These are phyloP conservation scores for Propsilocerus akamusi DNA, from an alignment of 1,140 invertebrate genomes.

Conservation along the genomic window DNA sequence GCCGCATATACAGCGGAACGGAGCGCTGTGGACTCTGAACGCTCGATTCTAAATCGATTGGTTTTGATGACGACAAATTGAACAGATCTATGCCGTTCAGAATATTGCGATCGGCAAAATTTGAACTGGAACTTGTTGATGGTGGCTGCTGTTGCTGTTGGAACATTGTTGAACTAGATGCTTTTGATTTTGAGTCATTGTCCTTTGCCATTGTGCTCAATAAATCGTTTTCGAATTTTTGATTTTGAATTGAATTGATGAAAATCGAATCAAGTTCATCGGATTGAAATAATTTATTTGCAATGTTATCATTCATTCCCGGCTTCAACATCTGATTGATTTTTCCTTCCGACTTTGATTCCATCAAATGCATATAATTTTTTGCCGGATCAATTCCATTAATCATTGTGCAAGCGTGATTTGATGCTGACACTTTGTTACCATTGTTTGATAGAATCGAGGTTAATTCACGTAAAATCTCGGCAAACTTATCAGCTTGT, in stretches of 20 bases:
- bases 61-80: neutral
- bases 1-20: neutral
- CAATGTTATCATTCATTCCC: neutral
- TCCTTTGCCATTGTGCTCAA: neutral
- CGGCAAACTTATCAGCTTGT: neutral
- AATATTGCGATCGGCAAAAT: neutral
- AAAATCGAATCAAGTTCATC: neutral
- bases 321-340: neutral
- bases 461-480: neutral
- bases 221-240: neutral
- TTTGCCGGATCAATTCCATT: neutral
- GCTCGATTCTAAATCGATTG: neutral
- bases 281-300: neutral
- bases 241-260: neutral
- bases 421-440: neutral
- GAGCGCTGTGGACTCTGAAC: neutral
- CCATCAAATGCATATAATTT: constrained; percentile 1
- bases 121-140: neutral
- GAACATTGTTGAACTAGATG: neutral
- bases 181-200: neutral
- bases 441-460: neutral
- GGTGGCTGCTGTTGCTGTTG: neutral
- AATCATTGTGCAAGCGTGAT: neutral
- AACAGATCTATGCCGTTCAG: neutral
- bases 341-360: neutral